Evolutionary conservation across 2,888 invertebrate species (phyloP).

Genomic region (Lutraria lutraria): DNA sequence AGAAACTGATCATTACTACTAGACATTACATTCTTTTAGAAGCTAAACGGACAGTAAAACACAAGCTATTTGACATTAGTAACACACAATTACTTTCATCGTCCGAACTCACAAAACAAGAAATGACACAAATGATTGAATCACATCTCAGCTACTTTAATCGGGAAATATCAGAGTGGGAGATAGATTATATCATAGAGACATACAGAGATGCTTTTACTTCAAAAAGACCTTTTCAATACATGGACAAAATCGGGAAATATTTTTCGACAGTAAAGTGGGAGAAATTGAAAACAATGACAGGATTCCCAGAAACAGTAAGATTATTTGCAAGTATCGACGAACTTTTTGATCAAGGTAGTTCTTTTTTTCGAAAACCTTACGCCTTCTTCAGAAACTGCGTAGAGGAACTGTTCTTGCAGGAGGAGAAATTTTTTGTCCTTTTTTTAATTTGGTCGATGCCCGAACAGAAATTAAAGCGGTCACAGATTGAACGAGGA

Average conservation of each 20-base stretch:
- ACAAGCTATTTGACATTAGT: conserved; percentile 41
- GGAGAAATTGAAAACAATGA: conserved; percentile 26
- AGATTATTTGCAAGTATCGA: conserved; percentile 52
- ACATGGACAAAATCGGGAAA: neutral
- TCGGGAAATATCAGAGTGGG: neutral
- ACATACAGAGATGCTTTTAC: neutral
- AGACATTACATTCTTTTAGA: conserved; percentile 57
- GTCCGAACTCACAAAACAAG: conserved; percentile 39
- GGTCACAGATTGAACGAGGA: neutral
- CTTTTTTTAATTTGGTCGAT: conserved; percentile 56
- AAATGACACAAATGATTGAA: conserved; percentile 44
- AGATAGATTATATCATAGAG: neutral
- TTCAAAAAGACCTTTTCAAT: neutral
- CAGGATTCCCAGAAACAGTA: conserved; percentile 63
- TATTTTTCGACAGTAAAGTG: neutral
- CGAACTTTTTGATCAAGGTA: conserved; percentile 36
- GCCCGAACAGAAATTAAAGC: conserved; percentile 5
- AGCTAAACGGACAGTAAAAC: conserved; percentile 25
- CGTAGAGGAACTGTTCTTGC: conserved; percentile 44
- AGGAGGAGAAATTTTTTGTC: conserved; percentile 56
- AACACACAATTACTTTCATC: conserved; percentile 49
- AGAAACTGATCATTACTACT: conserved; percentile 49
- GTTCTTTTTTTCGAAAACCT: conserved; percentile 44
- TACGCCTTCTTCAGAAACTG: conserved; percentile 56
- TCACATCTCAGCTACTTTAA: conserved; percentile 25